phyloP scores from a whole-genome alignment of 2,113 vertebrate species.

The Mormyrus lacerda region DNA sequence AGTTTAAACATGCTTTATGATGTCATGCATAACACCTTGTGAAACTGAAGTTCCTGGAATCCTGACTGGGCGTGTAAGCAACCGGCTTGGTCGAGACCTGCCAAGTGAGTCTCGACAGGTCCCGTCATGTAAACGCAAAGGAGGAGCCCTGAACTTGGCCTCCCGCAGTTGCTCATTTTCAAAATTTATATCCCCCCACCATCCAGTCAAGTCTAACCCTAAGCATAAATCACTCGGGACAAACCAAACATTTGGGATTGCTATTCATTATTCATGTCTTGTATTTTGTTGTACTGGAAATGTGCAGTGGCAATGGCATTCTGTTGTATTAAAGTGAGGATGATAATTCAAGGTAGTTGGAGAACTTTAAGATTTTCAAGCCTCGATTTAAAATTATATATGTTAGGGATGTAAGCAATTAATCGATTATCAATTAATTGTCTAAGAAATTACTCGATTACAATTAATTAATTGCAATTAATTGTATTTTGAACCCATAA shows the following conservation, averaged over 20 bases:
- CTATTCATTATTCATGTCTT: neutral
- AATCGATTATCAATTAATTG: no score
- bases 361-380: neutral
- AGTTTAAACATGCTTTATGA: neutral
- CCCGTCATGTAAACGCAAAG: neutral
- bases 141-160: neutral
- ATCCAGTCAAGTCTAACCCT: neutral
- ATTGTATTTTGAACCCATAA: no score
- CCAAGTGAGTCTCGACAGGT: neutral
- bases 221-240: neutral
- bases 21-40: neutral
- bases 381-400: no score
- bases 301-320: no score
- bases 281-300: no score
- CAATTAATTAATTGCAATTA: no score
- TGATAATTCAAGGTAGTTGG: neutral
- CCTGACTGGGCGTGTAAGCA: neutral
- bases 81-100: neutral
- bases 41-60: slow-evolving; percentile 10
- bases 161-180: neutral
- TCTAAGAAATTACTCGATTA: no score
- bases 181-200: neutral
- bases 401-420: no score
- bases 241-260: neutral
- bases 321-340: neutral